phyloP scores from a whole-genome alignment of 2,113 vertebrate genomes.

The Motacilla alba region DNA sequence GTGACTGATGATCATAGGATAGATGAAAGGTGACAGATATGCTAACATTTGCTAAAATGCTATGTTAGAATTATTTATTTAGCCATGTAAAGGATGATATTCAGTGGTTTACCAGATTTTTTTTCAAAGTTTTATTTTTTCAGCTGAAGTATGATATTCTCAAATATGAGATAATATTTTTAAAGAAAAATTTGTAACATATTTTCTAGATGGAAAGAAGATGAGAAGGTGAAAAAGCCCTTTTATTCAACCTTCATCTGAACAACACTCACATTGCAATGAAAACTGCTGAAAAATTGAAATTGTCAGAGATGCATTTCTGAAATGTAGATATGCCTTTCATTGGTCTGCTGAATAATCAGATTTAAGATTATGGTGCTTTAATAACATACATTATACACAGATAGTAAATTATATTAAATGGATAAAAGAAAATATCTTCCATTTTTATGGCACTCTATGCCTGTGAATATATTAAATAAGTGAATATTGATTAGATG shows the following conservation, averaged over 20 bases:
- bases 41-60: not conserved
- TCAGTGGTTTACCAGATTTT: not conserved
- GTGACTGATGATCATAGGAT: not conserved
- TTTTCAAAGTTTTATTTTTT: not conserved
- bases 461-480: conserved; percentile 6
- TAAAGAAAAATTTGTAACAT: not conserved
- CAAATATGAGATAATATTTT: not conserved
- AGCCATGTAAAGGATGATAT: not conserved
- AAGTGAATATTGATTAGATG: conserved; percentile 39
- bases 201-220: not conserved
- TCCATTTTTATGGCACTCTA: not conserved
- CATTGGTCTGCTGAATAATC: not conserved
- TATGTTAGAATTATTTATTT: not conserved
- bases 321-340: not conserved
- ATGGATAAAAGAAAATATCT: conserved; percentile 36
- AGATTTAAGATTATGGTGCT: conserved; percentile 22
- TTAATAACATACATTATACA: conserved; percentile 36
- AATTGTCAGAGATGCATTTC: not conserved
- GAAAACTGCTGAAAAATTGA: conserved; percentile 23
- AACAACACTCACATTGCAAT: not conserved
- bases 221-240: not conserved
- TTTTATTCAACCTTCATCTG: not conserved
- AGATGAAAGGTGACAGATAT: not conserved
- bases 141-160: not conserved
- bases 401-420: conserved; percentile 35